Conservation (phyloP, 2,888 invertebrate genomes). For the Pogonocherus hispidulus region DNA sequence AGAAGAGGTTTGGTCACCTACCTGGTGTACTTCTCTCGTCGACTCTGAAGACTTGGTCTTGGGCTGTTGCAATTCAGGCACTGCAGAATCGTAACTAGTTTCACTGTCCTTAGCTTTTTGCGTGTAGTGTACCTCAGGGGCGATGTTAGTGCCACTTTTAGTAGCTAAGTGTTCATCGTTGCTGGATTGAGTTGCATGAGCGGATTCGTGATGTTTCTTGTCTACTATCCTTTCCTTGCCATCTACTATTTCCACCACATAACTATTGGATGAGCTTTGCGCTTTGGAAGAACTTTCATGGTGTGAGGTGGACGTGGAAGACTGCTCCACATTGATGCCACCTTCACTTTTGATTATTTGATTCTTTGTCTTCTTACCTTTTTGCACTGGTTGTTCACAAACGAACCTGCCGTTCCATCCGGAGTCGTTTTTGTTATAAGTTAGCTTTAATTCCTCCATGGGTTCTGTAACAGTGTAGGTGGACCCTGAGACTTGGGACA, state of each 20-base stretch:
- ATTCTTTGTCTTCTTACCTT: slow-evolving; percentile 46
- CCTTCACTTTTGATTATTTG: slow-evolving; percentile 41
- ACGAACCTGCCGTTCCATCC: slow-evolving; percentile 70
- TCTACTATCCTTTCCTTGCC: slow-evolving; percentile 76
- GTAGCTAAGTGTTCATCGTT: slow-evolving; percentile 72
- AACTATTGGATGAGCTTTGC: slow-evolving; percentile 76
- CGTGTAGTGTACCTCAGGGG: slow-evolving; percentile 72
- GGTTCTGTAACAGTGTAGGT: slow-evolving; percentile 67
- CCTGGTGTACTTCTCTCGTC: slow-evolving; percentile 66
- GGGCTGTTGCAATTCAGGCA: slow-evolving; percentile 68
- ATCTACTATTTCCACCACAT: slow-evolving; percentile 77
- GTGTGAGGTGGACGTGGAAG: slow-evolving; percentile 67
- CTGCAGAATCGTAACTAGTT: slow-evolving; percentile 73
- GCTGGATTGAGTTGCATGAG: slow-evolving; percentile 53
- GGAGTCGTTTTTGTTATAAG: slow-evolving; percentile 67
- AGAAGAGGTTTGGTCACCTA: slow-evolving; percentile 62
- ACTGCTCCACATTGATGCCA: slow-evolving; percentile 56
- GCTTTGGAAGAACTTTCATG: slow-evolving; percentile 72
- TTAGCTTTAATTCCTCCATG: slow-evolving; percentile 63
- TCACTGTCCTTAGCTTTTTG: slow-evolving; percentile 72
- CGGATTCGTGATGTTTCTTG: slow-evolving; percentile 73
- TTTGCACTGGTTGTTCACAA: slow-evolving; percentile 61
- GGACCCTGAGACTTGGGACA: slow-evolving; percentile 62
- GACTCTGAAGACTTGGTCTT: slow-evolving; percentile 69
- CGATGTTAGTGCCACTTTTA: slow-evolving; percentile 73